Conservation (phyloP, 2,888 invertebrate genomes). For the Pelosia muscerda region DNA sequence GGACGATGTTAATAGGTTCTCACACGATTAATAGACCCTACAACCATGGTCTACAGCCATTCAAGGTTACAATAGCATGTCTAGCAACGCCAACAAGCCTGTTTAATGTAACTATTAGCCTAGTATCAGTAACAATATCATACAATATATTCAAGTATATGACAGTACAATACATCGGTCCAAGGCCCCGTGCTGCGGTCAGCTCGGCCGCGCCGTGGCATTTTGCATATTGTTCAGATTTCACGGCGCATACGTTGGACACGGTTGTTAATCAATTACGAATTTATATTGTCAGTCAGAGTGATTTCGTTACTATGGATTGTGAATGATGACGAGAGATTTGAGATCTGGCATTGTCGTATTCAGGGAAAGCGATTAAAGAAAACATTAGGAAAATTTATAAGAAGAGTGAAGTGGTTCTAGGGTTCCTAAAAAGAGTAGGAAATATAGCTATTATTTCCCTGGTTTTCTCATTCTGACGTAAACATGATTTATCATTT, state of each 20-base stretch:
- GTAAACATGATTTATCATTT: too few species aligned
- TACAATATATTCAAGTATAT: neutral
- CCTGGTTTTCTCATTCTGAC: too few species aligned
- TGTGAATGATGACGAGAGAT: neutral
- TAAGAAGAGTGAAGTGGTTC: neutral
- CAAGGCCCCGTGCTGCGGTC: neutral
- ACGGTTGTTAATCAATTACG: conserved; percentile 1
- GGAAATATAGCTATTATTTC: too few species aligned
- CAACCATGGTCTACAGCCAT: too few species aligned
- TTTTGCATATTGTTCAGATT: neutral
- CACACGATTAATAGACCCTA: too few species aligned
- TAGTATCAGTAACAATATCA: neutral
- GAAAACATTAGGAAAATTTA: neutral
- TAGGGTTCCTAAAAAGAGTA: too few species aligned
- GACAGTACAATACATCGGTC: neutral
- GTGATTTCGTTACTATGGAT: neutral
- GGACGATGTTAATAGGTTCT: too few species aligned
- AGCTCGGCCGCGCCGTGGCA: too few species aligned
- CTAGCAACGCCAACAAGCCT: too few species aligned
- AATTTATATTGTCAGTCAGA: neutral
- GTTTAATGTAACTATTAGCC: too few species aligned
- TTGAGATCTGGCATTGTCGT: too few species aligned
- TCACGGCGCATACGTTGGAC: neutral
- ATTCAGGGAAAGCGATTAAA: neutral
- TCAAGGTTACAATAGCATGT: too few species aligned